Evolutionary conservation across 2,113 vertebrate genomes (phyloP), one percentile per base, ranked within the genome.

Genomic region (Rhodinocichla rosea): DNA sequence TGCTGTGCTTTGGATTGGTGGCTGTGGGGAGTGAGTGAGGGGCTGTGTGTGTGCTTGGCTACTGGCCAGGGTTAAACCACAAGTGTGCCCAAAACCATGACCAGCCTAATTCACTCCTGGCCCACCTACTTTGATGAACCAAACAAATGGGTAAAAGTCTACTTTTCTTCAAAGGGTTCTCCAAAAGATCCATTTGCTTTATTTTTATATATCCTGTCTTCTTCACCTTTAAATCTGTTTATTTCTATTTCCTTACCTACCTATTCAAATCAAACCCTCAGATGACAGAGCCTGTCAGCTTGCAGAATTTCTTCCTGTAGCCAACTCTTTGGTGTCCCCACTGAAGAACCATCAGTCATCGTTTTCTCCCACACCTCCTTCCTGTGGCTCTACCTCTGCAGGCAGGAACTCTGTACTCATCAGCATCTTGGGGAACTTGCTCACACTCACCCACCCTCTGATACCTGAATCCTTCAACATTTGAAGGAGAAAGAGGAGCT

Each of bases 271-370:
- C 57, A 68, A 82, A 20, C 19, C 8, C 15, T 87, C 23, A 87
- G 67, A 64, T 12, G 18, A 78, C 2, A 67, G 22, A 81, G 10
- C 4, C 30, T 67, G 26, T 37, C 65, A 83, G 37, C 37, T 60
- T 67, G 42, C 77, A 81, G 77, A 81, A 59, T 59, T 56, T 76
- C 20, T 92, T 21, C 55, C 19, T 33, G 40, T 24, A 62, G 39
- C 16, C 49, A 80, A 6, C 5, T 20, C 45, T 83, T 45, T 71
- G 16, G 23, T 67, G 28, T 30, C 9, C 17, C 15, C 74, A 79
- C 24, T 1, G 11, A 85, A 30, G 33, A 82, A 28, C 13, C 7
- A 8, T 13, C 0, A 0, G 16, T 16, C 49, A 73, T 16, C 24
- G 62, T 18, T 27, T 7, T 1, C 11, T 64, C 44, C 49, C 44